Evolutionary conservation across 2,797 vertebrate genomes (phyloP).

Genomic region (Labroides dimidiatus): DNA sequence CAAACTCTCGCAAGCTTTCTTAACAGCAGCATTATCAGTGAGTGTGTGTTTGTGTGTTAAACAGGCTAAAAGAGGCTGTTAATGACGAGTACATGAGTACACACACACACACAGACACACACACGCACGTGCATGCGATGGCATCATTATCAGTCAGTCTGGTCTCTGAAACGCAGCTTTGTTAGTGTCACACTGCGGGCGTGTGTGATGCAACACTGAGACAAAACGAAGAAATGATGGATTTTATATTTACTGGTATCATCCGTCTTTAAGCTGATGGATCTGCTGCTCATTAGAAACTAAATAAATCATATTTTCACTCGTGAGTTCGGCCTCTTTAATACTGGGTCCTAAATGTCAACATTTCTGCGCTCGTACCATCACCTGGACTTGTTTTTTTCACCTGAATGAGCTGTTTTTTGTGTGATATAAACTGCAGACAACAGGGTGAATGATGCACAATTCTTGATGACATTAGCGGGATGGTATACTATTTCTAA

Average conservation of each 20-base stretch:
- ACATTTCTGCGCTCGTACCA: too few relatives aligned
- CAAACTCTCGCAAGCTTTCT: background rate
- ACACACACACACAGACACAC: background rate
- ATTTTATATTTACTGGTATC: background rate
- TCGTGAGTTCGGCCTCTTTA: background rate
- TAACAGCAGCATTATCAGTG: slow-evolving; percentile 2
- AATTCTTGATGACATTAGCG: too few relatives aligned
- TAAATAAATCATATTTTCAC: background rate
- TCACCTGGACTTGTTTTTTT: too few relatives aligned
- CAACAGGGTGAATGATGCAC: too few relatives aligned
- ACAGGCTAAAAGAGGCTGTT: slow-evolving; percentile 3
- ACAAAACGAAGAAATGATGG: slow-evolving; percentile 25
- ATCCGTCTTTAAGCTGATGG: background rate
- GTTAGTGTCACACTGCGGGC: background rate
- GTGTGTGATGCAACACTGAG: slow-evolving; percentile 37
- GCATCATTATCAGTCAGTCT: background rate
- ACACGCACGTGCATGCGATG: background rate
- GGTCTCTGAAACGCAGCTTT: slow-evolving; percentile 1
- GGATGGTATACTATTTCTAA: too few relatives aligned
- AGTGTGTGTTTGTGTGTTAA: background rate
- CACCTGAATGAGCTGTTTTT: too few relatives aligned
- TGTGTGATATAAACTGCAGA: too few relatives aligned
- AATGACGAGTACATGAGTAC: slow-evolving; percentile 18
- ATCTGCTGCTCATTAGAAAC: background rate
- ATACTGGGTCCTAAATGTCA: too few relatives aligned